Percentiles rank a stretch among this genome's conserved stretches.
These are phyloP conservation scores for Neoitamus cyanurus DNA, from an alignment of 2,888 invertebrate species.

Conservation along the genomic window DNA sequence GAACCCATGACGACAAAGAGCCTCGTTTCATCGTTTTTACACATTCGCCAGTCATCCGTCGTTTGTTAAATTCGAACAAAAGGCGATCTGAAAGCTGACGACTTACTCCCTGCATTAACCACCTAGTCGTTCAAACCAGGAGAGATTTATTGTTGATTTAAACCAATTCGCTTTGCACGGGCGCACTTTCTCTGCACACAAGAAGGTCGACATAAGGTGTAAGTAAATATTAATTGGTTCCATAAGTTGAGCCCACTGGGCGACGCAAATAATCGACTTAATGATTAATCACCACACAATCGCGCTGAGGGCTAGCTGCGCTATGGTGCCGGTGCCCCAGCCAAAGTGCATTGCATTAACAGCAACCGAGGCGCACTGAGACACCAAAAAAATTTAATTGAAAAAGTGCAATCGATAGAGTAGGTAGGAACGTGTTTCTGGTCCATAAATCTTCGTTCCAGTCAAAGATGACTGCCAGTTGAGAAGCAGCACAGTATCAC, in stretches of 20 bases:
- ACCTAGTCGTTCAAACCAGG: not conserved
- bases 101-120: not conserved
- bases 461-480: not conserved
- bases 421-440: not conserved
- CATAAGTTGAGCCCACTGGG: not conserved
- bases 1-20: not conserved
- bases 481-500: not conserved
- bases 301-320: not conserved
- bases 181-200: not conserved
- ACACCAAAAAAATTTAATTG: not conserved
- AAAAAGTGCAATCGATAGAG: not conserved
- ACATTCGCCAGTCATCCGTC: not conserved
- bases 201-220: not conserved
- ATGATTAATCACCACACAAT: not conserved
- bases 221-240: not conserved
- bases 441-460: not conserved
- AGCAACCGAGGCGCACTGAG: not conserved
- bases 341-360: not conserved
- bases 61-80: not conserved
- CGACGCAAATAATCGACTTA: not conserved
- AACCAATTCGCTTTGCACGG: not conserved
- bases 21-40: not conserved
- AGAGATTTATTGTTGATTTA: not conserved
- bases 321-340: not conserved
- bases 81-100: not conserved